Percentiles rank a stretch among this genome's conserved stretches.
phyloP scores from a whole-genome alignment of 1,140 invertebrate species.

The Drosophila bipectinata region DNA sequence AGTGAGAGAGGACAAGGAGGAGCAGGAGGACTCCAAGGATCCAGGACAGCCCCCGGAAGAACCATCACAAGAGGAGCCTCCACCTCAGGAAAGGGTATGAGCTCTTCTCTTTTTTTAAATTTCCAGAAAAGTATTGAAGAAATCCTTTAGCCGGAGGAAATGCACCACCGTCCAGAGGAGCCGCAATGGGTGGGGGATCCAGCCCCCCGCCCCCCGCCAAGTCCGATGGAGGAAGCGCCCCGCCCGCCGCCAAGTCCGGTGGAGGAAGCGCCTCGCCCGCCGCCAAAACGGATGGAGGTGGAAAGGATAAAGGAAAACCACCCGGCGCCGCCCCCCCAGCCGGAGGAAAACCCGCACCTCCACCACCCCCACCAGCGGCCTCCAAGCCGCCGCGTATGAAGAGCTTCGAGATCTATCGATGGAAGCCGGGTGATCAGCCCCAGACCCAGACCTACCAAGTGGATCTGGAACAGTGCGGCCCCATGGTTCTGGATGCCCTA shows the following conservation, averaged over 20 bases:
- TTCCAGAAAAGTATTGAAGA: too few species aligned
- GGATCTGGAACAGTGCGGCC: slow-evolving; percentile 96
- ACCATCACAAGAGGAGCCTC: slow-evolving; percentile 3
- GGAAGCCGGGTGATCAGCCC: slow-evolving; percentile 95
- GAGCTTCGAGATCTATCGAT: slow-evolving; percentile 94
- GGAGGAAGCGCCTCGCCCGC: background rate
- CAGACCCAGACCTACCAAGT: slow-evolving; percentile 94
- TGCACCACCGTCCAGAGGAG: too few species aligned
- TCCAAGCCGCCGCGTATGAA: slow-evolving; percentile 85
- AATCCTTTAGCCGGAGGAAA: too few species aligned
- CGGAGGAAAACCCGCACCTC: slow-evolving; percentile 1
- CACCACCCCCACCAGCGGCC: background rate
- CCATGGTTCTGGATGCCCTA: slow-evolving; percentile 98
- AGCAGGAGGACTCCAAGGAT: background rate
- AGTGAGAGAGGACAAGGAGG: background rate
- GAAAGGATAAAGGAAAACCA: background rate
- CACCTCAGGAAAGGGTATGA: background rate
- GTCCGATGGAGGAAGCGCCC: background rate
- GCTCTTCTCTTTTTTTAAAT: background rate
- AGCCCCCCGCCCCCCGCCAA: background rate
- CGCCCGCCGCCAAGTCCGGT: background rate
- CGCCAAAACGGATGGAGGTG: background rate
- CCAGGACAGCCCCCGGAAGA: background rate
- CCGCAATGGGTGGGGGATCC: background rate
- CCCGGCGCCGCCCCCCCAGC: background rate